phyloP scores from a whole-genome alignment of 53 echinoderm and acorn worm genomes.

The Pentamera pediparva region DNA sequence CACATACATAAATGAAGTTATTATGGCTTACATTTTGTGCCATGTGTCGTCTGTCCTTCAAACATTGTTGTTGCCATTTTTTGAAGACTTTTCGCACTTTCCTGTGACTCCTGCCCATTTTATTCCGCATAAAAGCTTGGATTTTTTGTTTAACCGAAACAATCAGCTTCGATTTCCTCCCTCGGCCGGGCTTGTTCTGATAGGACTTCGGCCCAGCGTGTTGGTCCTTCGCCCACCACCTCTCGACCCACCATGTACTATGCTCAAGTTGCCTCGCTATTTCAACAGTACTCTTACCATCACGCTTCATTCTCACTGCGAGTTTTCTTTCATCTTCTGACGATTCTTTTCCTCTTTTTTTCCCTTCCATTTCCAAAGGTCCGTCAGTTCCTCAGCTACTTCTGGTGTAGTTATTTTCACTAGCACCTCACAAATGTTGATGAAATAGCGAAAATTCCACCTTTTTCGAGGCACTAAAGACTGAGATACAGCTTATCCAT shows the following conservation, averaged over 20 bases:
- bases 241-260: constrained; percentile 22
- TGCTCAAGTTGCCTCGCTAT: not conserved
- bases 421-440: too few species aligned
- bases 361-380: constrained; percentile 7
- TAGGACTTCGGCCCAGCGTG: constrained; percentile 17
- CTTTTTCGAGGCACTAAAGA: too few species aligned
- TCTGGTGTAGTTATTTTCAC: constrained; percentile 3
- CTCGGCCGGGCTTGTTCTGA: constrained; percentile 11
- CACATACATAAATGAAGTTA: too few species aligned
- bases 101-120: constrained; percentile 17
- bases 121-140: constrained; percentile 18
- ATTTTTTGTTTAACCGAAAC: constrained; percentile 8
- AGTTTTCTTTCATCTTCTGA: not conserved
- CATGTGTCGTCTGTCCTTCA: too few species aligned
- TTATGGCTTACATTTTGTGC: too few species aligned
- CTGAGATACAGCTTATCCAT: too few species aligned
- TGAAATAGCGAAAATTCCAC: too few species aligned
- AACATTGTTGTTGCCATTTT: too few species aligned
- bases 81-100: too few species aligned
- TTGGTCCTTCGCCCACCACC: constrained; percentile 27
- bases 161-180: constrained; percentile 10
- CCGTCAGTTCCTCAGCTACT: constrained; percentile 14
- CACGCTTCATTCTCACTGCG: constrained; percentile 9
- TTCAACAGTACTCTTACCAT: constrained; percentile 13
- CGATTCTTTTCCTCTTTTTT: not conserved